Percentiles rank a stretch among this genome's conserved stretches.
Conservation (phyloP, 30 jellyfish, hydroid and myxozoan species). For the Cassiopea andromeda region DNA sequence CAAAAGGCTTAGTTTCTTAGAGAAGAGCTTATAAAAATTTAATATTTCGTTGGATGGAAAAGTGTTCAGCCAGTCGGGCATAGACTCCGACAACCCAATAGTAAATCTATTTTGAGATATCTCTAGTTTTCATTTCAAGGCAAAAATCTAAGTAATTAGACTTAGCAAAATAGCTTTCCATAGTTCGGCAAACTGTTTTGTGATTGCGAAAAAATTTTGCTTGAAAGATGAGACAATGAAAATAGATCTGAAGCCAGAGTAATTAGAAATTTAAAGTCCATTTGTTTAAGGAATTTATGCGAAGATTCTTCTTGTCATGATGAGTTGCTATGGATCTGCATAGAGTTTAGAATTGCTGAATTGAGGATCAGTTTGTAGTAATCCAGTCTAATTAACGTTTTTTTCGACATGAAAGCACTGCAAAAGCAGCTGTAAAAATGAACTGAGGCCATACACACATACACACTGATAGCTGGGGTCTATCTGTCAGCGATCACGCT, state of each 20-base stretch:
- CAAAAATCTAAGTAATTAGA: background rate
- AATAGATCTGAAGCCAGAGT: background rate
- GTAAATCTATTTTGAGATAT: background rate
- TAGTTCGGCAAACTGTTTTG: background rate
- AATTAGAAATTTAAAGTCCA: constrained; percentile 5
- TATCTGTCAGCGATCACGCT: background rate
- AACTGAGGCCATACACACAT: background rate
- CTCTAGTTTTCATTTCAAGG: background rate
- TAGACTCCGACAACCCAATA: background rate
- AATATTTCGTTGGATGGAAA: background rate
- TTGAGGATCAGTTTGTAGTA: background rate
- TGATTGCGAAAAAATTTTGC: background rate
- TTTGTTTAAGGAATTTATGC: background rate
- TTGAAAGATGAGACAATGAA: background rate
- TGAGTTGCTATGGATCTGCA: constrained; percentile 26
- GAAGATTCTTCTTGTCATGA: background rate
- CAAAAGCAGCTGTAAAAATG: background rate
- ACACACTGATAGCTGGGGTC: background rate
- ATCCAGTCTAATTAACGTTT: background rate
- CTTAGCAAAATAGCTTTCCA: background rate
- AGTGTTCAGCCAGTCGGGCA: background rate
- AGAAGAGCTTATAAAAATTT: too few relatives aligned
- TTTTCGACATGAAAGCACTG: background rate
- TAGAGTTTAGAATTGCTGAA: background rate
- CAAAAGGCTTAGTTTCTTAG: too few relatives aligned